These are phyloP conservation scores for Aspiorhynchus laticeps DNA, from an alignment of 2,113 vertebrate genomes.

Conservation along the genomic window DNA sequence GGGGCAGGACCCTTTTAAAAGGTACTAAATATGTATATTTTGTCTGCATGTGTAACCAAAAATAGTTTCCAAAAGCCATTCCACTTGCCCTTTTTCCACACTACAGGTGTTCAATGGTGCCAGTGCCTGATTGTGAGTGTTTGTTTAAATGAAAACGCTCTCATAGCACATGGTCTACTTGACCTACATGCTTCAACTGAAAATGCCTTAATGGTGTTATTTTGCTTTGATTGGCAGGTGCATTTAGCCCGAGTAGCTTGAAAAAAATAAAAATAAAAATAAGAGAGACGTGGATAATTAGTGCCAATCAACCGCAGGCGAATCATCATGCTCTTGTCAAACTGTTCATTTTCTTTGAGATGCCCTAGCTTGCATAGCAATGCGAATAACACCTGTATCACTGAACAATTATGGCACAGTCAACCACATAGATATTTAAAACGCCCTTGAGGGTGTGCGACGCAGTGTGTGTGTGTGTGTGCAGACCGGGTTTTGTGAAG, in stretches of 20 bases:
- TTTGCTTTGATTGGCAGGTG: conserved; percentile 51
- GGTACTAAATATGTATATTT: conserved; percentile 31
- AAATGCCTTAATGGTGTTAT: conserved; percentile 41
- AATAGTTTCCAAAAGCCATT: conserved; percentile 62
- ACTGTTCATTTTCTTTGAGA: conserved; percentile 48
- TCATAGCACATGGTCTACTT: conserved; percentile 37
- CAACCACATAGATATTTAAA: conserved; percentile 31
- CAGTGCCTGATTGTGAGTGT: neutral
- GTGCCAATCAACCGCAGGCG: conserved; percentile 56
- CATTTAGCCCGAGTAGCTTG: conserved; percentile 37
- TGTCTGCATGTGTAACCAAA: conserved; percentile 56
- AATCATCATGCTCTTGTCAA: conserved; percentile 54
- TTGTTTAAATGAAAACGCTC: neutral
- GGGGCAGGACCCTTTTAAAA: neutral
- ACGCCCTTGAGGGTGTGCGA: conserved; percentile 11
- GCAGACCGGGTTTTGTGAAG: neutral
- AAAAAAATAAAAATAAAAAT: neutral
- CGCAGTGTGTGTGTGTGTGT: neutral
- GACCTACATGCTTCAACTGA: conserved; percentile 40
- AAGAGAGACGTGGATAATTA: conserved; percentile 46
- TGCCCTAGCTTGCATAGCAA: conserved; percentile 38
- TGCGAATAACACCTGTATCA: conserved; percentile 49
- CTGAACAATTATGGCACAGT: conserved; percentile 49
- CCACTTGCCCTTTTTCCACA: conserved; percentile 55
- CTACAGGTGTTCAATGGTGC: neutral